Base-by-base conservation (phyloP, 2,113 vertebrate genomes). In the Microcebus murinus region DNA sequence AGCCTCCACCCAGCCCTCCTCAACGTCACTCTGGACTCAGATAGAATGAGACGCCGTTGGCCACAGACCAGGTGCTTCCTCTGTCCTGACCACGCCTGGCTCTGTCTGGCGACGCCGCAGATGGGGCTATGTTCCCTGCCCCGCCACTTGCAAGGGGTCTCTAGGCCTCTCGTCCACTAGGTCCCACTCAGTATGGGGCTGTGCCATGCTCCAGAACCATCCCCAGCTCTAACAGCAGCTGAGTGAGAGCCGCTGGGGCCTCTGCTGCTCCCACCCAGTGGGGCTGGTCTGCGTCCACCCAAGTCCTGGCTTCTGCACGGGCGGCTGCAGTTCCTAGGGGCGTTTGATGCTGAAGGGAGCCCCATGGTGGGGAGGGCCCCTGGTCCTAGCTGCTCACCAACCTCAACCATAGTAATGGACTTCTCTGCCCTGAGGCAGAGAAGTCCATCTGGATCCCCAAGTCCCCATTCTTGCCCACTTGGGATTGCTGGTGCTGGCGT, bases 91-190 rank as follows among this genome's bases (percentile, higher is more conserved):
- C 42, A 63, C 8, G 50, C 12, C 34, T 61, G 34, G 39, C 13
- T n/a, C 25, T 10, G 45, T 52, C 17, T 6, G 39, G 48, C 23
- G 50, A 55, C 0, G 5, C 42, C 1, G 0, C 31, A 20, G 48
- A 48, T 0, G 76, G 48, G 48, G 9, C 18, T 5, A 10, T 23
- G 48, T 21, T 79, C 20, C 48, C 45, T 50, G 29, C 29, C 73
- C 2, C 2, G 17, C 45, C 31, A 11, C 48, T 77, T 27, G 4
- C 17, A 48, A 34, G 29, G 27, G 29, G 45, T 45, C 15, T 50
- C 42, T 45, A 50, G 48, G 48, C 42, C 63, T 13, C 57, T 65
- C 1, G 25, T 88, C 76, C 15, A 9, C 23, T 17, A 3, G 39
- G 39, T 11, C 39, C 18, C 57, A 31, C 45, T 57, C 36, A 14